These are phyloP conservation scores for Ichneumoninae sp. DNA, from an alignment of 2,888 invertebrate species.

Conservation along the genomic window DNA sequence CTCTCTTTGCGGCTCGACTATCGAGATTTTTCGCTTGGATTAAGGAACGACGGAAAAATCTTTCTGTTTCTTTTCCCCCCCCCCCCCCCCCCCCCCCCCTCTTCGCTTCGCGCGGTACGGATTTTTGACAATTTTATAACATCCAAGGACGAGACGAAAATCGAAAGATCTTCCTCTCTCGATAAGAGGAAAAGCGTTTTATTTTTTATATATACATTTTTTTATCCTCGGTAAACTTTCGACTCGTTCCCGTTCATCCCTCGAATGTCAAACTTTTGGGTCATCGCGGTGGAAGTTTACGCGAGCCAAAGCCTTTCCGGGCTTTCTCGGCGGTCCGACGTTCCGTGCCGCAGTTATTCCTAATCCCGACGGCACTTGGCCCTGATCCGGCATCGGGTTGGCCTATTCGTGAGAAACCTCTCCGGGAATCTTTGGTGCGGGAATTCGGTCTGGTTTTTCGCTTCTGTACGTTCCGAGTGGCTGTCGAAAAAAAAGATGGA, in stretches of 20 bases:
- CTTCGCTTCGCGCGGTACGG: neutral
- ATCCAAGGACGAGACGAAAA: neutral
- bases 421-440: conserved; percentile 35
- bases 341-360: conserved; percentile 33
- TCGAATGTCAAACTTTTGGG: conserved; percentile 44
- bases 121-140: conserved; percentile 7
- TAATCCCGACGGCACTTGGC: conserved; percentile 64
- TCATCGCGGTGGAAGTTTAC: conserved; percentile 49
- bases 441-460: conserved; percentile 41
- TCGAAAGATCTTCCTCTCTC: neutral
- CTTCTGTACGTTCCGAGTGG: conserved; percentile 5
- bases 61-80: neutral
- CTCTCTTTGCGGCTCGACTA: conserved; percentile 15
- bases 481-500: neutral
- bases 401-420: conserved; percentile 64
- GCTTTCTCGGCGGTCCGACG: conserved; percentile 47
- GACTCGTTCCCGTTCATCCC: conserved; percentile 26
- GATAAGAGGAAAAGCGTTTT: neutral
- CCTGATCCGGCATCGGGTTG: conserved; percentile 51
- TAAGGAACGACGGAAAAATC: neutral
- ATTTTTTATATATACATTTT: neutral
- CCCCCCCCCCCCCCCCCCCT: neutral
- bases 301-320: conserved; percentile 57
- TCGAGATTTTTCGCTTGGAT: conserved; percentile 37
- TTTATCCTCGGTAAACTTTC: conserved; percentile 27